phyloP scores from a whole-genome alignment of 2,113 vertebrate genomes.

The Pseudopodoces humilis region DNA sequence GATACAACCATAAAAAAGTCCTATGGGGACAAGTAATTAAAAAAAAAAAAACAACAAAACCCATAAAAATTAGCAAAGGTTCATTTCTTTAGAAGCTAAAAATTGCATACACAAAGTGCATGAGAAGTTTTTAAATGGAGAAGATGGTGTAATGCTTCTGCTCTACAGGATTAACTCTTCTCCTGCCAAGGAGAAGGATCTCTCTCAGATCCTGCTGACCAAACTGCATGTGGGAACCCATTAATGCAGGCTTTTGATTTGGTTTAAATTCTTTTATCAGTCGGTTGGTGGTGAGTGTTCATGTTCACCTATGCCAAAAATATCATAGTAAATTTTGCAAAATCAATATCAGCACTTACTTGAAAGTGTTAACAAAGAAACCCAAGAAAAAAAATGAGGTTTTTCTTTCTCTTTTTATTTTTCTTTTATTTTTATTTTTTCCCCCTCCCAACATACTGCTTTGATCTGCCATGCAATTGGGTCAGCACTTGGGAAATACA shows the following conservation, averaged over 20 bases:
- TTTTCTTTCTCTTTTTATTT: neutral
- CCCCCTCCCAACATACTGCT: neutral
- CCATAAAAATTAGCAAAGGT: neutral
- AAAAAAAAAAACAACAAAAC: neutral
- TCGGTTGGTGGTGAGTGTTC: neutral
- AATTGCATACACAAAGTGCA: fast-evolving
- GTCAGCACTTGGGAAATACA: constrained; percentile 50
- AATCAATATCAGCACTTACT: neutral
- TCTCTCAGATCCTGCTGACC: neutral
- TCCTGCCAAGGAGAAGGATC: neutral
- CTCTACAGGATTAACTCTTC: neutral
- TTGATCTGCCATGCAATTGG: constrained; percentile 65
- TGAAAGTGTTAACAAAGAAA: neutral
- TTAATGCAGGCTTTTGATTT: neutral
- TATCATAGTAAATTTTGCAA: neutral
- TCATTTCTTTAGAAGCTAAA: neutral
- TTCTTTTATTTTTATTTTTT: neutral
- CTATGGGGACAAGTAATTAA: neutral
- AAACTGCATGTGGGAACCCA: neutral
- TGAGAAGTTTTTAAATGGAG: neutral
- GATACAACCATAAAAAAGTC: neutral
- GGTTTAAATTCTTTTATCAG: neutral
- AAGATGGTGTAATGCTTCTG: neutral
- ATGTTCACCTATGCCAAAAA: neutral
- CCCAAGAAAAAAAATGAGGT: neutral